Evolutionary conservation across 2,888 invertebrate species (phyloP), one percentile per base, ranked within the genome.

Genomic region (Maniola hyperantus): DNA sequence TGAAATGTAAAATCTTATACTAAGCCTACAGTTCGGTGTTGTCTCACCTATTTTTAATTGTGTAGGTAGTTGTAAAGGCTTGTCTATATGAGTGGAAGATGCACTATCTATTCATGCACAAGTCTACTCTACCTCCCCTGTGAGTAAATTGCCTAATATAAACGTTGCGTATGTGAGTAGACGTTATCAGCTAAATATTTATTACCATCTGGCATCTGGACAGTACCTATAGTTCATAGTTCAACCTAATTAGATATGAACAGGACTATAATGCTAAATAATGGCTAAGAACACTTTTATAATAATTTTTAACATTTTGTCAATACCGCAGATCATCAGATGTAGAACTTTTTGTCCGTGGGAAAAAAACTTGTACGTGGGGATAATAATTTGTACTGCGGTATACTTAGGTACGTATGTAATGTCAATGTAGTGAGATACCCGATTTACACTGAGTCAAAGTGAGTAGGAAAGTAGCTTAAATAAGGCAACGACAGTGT

Each of bases 1-100:
- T 26, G 26, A 26, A 4, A 26, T 26, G 26, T 26, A 26, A 26
- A 26, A 26, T 26, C 26, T 26, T 26, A 26, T 26, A 26, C 26
- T 26, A 26, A 26, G 26, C 26, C 26, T 26, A 66, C 62, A 69
- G 39, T 63, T 69, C 50, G 62, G 36, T 69, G 68, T 71, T 65
- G 36, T 65, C 53, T 64, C 61, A 65, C 50, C 44, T 61, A 55
- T 42, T 69, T 48, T 61, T 68, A 65, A 68, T 58, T 66, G 70
- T 72, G 67, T 72, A 67, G 65, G 67, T 67, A 67, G 64, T 66
- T 64, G 60, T 20, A 15, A 59, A 26, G 33, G 44, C 46, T 46
- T 33, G 33, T 59, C 39, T 59, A 13, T 46, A 10, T 33, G 33
- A 33, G 46, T n/a, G 46, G 59, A 33, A 34, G 15, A 48, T 42